Conservation (phyloP, 2,888 invertebrate species). For the Caenorhabditis doughertyi region DNA sequence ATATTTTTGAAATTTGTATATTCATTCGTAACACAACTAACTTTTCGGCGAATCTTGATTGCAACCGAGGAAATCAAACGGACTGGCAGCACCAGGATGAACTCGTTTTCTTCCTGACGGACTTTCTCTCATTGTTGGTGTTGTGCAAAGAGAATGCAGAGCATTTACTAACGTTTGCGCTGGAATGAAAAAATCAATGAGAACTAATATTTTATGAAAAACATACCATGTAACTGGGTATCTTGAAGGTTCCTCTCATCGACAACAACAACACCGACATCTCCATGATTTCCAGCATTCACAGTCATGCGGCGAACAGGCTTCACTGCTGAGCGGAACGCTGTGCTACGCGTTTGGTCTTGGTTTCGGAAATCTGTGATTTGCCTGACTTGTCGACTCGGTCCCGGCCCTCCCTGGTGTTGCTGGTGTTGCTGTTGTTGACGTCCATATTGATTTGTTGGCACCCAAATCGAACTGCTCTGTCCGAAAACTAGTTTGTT, state of each 20-base stretch:
- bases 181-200: not conserved
- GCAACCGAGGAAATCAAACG: constrained; percentile 3
- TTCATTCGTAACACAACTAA: not conserved
- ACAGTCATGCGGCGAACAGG: constrained; percentile 58
- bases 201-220: not conserved
- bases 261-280: constrained; percentile 55
- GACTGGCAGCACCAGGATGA: constrained; percentile 9
- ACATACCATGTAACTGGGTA: not conserved
- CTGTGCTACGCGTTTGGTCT: not conserved
- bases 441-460: constrained; percentile 1
- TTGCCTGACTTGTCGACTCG: constrained; percentile 1
- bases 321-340: constrained; percentile 31
- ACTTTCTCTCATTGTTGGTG: constrained; percentile 21
- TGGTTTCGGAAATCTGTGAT: constrained; percentile 23
- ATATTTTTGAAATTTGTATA: not conserved
- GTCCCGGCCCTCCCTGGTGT: not conserved
- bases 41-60: not conserved
- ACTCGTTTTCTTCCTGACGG: constrained; percentile 26
- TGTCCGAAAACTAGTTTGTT: constrained; percentile 23
- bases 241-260: constrained; percentile 42
- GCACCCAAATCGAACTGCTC: constrained; percentile 44
- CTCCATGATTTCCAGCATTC: constrained; percentile 52
- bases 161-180: constrained; percentile 34
- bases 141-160: constrained; percentile 25
- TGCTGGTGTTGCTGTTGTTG: not conserved